phyloP scores from a whole-genome alignment of 2,113 vertebrate genomes.

The Ciconia boyciana region DNA sequence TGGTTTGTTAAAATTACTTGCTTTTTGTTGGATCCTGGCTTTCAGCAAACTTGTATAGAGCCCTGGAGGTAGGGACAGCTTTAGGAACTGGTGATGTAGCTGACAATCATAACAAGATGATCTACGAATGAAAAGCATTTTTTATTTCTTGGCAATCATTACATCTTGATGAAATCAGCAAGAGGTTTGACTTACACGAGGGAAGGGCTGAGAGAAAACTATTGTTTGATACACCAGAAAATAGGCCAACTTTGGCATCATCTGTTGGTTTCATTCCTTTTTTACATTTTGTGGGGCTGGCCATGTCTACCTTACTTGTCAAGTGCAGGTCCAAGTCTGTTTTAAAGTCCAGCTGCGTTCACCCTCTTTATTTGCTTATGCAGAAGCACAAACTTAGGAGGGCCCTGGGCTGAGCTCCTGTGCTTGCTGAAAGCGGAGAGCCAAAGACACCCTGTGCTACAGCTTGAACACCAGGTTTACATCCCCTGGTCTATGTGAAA shows the following conservation, averaged over 20 bases:
- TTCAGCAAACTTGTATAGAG: not conserved
- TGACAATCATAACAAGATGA: not conserved
- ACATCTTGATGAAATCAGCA: not conserved
- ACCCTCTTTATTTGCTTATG: not conserved
- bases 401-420: not conserved
- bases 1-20: not conserved
- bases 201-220: not conserved
- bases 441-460: accelerated
- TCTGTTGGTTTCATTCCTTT: not conserved
- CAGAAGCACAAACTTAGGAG: not conserved
- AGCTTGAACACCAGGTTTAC: not conserved
- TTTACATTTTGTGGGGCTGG: not conserved
- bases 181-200: not conserved
- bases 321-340: not conserved
- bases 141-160: not conserved
- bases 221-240: not conserved
- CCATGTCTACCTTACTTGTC: not conserved
- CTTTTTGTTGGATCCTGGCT: not conserved
- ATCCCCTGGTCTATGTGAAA: not conserved
- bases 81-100: not conserved
- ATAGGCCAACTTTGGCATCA: not conserved
- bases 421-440: accelerated
- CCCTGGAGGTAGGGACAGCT: not conserved
- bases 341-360: not conserved
- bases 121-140: not conserved